Conservation (phyloP, 2,797 vertebrate species). For the Lacerta agilis region DNA sequence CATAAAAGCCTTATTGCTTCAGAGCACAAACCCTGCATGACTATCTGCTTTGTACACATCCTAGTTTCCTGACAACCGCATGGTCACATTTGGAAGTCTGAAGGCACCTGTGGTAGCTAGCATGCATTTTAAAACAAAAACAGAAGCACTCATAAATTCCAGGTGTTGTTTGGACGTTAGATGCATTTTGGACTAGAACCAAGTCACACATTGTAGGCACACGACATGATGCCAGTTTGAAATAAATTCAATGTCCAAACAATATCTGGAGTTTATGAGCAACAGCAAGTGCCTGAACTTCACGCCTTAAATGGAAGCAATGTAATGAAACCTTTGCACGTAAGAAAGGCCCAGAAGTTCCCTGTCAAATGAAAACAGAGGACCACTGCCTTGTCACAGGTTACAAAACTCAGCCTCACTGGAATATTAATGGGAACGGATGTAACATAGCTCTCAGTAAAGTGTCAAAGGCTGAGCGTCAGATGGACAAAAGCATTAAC, state of each 20-base stretch:
- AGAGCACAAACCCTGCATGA: neutral
- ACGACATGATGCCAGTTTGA: conserved; percentile 18
- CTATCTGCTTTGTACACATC: conserved; percentile 16
- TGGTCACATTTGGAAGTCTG: neutral
- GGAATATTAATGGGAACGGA: neutral
- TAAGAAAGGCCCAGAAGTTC: conserved; percentile 14
- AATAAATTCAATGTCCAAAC: conserved; percentile 42
- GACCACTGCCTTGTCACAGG: neutral
- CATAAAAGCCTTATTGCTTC: conserved; percentile 8
- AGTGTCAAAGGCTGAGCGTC: too few species aligned
- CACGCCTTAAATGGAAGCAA: neutral
- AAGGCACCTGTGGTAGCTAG: neutral
- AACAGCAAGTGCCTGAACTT: conserved; percentile 18
- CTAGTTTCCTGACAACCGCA: neutral
- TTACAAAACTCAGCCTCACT: neutral
- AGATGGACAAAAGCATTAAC: neutral
- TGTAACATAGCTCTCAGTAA: neutral
- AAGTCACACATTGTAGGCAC: neutral
- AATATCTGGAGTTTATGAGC: conserved; percentile 29
- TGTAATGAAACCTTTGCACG: neutral
- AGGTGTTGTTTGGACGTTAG: neutral
- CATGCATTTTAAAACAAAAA: conserved; percentile 12
- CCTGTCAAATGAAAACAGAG: neutral
- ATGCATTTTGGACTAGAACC: neutral
- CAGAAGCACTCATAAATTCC: neutral